Percentiles rank a stretch among this genome's conserved stretches.
Conservation (phyloP, 2,888 invertebrate genomes). For the Folsomia candida region DNA sequence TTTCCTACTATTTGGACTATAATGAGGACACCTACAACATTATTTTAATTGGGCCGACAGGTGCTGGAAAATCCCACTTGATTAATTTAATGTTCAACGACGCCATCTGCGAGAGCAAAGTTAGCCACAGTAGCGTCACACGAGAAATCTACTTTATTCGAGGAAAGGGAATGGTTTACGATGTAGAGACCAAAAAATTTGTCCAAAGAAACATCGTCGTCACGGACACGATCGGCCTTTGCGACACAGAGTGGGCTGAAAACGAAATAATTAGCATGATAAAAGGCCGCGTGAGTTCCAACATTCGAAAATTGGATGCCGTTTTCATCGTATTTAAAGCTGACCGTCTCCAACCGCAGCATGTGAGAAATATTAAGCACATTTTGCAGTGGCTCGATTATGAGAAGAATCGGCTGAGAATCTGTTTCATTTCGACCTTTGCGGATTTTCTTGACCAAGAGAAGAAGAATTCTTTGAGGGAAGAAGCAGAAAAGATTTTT, state of each 20-base stretch:
- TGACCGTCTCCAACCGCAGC: background rate
- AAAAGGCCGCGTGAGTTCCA: background rate
- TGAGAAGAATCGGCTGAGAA: background rate
- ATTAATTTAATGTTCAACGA: conserved; percentile 21
- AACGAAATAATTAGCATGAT: background rate
- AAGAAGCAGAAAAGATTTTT: background rate
- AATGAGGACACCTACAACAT: conserved; percentile 19
- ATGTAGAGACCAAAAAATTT: background rate
- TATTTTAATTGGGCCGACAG: conserved; percentile 17
- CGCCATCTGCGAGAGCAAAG: conserved; percentile 4
- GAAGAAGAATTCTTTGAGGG: too few species aligned
- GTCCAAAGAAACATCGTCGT: background rate
- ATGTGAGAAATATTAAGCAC: background rate
- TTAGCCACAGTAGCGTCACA: conserved; percentile 16
- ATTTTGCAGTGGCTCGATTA: background rate
- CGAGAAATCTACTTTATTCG: conserved; percentile 19
- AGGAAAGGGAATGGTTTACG: conserved; percentile 5
- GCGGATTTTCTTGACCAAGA: background rate
- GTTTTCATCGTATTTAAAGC: conserved; percentile 6
- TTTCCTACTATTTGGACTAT: conserved; percentile 16
- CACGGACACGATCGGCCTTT: background rate
- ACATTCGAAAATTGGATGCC: conserved; percentile 3
- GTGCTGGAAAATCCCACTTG: conserved; percentile 19
- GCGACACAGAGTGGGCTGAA: background rate
- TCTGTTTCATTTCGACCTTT: background rate